Conservation (phyloP, 2,888 invertebrate genomes). For the Meta bourneti region DNA sequence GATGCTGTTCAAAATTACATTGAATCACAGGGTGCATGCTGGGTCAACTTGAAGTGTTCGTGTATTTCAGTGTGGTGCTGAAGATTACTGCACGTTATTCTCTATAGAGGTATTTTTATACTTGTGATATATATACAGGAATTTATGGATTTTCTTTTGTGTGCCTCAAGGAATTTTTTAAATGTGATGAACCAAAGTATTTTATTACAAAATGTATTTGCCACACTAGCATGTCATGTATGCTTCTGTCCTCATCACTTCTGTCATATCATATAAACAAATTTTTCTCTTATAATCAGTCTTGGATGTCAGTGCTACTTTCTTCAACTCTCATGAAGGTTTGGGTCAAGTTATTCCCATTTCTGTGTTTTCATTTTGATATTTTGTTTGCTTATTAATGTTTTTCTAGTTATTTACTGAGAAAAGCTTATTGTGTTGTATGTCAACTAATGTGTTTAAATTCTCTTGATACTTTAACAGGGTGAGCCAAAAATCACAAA, state of each 20-base stretch:
- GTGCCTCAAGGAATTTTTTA: conserved; percentile 51
- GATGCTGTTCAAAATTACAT: not conserved
- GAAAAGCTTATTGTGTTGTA: not conserved
- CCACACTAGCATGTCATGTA: not conserved
- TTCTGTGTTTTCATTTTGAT: not conserved
- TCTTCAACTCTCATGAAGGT: not conserved
- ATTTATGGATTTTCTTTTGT: conserved; percentile 14
- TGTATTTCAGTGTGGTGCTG: conserved; percentile 39
- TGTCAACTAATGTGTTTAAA: not conserved
- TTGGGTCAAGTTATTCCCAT: not conserved
- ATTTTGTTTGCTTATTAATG: not conserved
- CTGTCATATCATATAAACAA: conserved; percentile 44
- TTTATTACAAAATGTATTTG: conserved; percentile 54
- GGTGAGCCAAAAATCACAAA: too few species aligned
- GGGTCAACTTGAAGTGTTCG: not conserved
- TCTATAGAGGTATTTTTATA: conserved; percentile 43
- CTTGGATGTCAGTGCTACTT: not conserved
- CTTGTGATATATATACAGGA: conserved; percentile 51
- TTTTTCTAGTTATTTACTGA: not conserved
- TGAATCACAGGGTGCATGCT: not conserved
- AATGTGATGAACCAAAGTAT: conserved; percentile 59
- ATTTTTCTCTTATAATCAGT: not conserved
- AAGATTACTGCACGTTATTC: conserved; percentile 20
- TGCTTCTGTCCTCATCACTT: conserved; percentile 16
- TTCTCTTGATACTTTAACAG: too few species aligned